These are phyloP conservation scores for human (Homo sapiens) DNA, from an alignment of 2,113 vertebrate species.

Conservation along the genomic window DNA sequence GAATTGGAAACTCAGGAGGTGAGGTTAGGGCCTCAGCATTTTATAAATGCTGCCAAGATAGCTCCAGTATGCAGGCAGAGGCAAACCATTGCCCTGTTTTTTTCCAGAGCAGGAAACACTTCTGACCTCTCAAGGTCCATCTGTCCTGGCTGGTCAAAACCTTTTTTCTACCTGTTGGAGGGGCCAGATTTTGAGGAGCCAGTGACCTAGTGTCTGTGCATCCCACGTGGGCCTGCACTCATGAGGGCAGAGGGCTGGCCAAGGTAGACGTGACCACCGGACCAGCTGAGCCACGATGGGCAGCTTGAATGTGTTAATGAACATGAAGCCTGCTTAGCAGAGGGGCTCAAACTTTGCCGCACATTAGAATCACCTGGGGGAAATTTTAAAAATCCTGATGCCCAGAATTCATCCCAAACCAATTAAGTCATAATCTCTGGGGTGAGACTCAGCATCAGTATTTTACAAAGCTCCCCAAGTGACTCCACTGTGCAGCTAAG, in stretches of 20 bases:
- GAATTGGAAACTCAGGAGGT: neutral
- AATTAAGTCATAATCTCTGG: neutral
- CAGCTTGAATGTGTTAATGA: neutral
- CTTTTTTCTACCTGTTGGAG: neutral
- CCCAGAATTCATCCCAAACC: neutral
- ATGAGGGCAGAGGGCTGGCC: neutral
- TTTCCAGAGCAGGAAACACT: neutral
- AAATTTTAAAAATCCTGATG: neutral
- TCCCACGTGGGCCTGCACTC: rapidly evolving
- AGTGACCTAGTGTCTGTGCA: neutral
- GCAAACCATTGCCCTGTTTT: neutral
- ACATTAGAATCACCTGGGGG: neutral
- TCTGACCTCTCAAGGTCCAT: neutral
- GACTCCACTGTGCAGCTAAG: neutral
- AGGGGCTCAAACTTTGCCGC: neutral
- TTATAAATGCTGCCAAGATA: neutral
- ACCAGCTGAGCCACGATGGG: neutral
- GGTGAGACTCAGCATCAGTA: neutral
- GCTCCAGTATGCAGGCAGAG: neutral
- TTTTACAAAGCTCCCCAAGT: neutral
- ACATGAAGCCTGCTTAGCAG: neutral
- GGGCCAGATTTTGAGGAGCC: neutral
- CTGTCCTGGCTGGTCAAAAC: too few species aligned
- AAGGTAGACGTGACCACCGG: neutral
- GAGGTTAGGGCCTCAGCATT: neutral